phyloP scores from a whole-genome alignment of 2,797 vertebrate species.

The Zenarchopterus dispar region DNA sequence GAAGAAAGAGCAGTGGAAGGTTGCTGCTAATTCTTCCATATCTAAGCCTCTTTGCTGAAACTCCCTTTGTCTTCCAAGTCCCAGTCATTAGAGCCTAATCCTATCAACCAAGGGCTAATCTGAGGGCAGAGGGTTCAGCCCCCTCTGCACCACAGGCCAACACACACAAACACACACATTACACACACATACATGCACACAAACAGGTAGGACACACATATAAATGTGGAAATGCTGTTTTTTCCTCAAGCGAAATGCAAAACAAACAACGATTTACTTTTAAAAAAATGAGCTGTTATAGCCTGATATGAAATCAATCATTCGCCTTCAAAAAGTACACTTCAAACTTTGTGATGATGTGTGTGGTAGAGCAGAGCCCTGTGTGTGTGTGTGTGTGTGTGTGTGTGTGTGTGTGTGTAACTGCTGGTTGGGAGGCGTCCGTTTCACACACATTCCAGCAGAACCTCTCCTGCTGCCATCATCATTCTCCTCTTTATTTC shows the following conservation, averaged over 20 bases:
- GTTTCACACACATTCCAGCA: conserved; percentile 70
- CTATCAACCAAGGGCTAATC: conserved; percentile 99
- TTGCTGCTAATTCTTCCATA: conserved; percentile 99
- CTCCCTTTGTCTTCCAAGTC: conserved; percentile 99
- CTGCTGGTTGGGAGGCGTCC: conserved; percentile 34
- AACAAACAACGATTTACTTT: neutral
- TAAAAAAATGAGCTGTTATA: neutral
- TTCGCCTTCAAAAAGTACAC: conserved; percentile 14
- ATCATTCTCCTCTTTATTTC: conserved; percentile 85
- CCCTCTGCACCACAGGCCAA: conserved; percentile 70
- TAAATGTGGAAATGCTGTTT: conserved; percentile 11
- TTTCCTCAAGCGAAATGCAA: conserved; percentile 1
- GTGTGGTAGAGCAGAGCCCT: conserved; percentile 17
- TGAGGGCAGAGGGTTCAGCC: conserved; percentile 91
- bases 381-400: conserved; percentile 13
- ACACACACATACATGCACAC: neutral
- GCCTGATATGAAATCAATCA: conserved; percentile 15
- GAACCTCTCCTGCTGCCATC: conserved; percentile 57
- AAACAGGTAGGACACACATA: neutral
- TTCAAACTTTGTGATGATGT: conserved; percentile 21
- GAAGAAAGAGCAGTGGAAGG: conserved; percentile 84
- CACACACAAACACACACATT: conserved; percentile 46
- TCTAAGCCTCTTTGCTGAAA: conserved; percentile 99
- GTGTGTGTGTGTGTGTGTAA: conserved; percentile 18
- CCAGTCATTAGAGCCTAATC: conserved; percentile 99